phyloP scores from a whole-genome alignment of 2,113 vertebrate genomes.

The Mustela lutreola region DNA sequence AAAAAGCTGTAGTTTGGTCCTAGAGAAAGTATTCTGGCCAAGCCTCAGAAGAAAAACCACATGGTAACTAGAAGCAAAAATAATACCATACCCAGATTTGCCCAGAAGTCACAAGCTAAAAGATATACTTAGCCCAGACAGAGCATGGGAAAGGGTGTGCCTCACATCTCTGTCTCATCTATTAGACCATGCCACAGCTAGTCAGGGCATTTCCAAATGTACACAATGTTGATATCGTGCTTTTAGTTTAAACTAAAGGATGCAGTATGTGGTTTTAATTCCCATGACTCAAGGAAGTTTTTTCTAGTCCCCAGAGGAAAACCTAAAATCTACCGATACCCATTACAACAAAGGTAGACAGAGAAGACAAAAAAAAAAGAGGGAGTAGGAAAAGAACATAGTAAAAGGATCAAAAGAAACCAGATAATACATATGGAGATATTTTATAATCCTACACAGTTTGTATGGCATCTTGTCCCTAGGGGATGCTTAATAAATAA shows the following conservation, averaged over 20 bases:
- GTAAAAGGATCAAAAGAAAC: not conserved
- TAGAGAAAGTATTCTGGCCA: slow-evolving; percentile 3
- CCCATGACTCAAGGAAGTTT: not conserved
- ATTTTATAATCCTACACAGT: not conserved
- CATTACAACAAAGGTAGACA: not conserved
- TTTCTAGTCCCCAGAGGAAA: slow-evolving; percentile 6
- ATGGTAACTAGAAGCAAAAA: slow-evolving; percentile 57
- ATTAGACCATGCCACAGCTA: not conserved
- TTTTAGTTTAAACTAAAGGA: slow-evolving; percentile 33
- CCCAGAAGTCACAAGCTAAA: slow-evolving; percentile 58
- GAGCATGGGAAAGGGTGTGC: not conserved
- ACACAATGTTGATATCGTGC: not conserved
- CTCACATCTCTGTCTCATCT: not conserved
- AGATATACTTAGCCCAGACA: slow-evolving; percentile 8
- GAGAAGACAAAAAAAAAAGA: not conserved
- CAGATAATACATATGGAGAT: not conserved
- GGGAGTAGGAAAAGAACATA: not conserved
- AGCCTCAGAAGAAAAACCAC: slow-evolving; percentile 38
- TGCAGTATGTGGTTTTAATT: slow-evolving; percentile 42
- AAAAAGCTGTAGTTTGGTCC: not conserved
- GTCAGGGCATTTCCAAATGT: not conserved
- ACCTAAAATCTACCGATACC: not conserved
- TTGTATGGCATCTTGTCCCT: not conserved
- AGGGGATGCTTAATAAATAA: not conserved
- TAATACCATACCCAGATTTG: slow-evolving; percentile 29